Base-by-base conservation (phyloP, 92 coral and sea anemone genomes). In the Siderastrea radians region DNA sequence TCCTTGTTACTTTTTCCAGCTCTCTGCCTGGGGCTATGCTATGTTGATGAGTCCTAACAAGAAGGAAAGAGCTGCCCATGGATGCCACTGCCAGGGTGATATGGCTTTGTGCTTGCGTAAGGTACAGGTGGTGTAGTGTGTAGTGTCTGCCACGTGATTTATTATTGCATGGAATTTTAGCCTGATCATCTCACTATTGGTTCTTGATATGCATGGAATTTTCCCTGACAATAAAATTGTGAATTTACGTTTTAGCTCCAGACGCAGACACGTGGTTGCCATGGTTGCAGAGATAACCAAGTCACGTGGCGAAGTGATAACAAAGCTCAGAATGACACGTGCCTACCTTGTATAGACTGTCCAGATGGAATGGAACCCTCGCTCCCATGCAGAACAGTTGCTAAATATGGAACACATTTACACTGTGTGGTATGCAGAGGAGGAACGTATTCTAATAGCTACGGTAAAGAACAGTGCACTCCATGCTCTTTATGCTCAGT, bases 341-440 rank as follows among this genome's bases (percentile, higher is more conserved):
- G 87, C n/a, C 10, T 72, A 8, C 4, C 51, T 6, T 83, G 87
- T 48, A 52, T 57, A 14, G 79, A 60, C 7, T 83, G 87, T n/a
- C 87, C 87, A 11, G 80, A 71, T 38, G 87, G 87, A 83, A 68
- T 50, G 66, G 87, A 74, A 12, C 73, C 75, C 53, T 71, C 79
- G 43, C 53, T 70, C 5, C 62, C 70, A 17, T 83, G 87, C 67
- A 80, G 87, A 26, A 62, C 52, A 1, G 60, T 49, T 4, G 72
- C 57, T 5, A 66, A 52, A 73, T 58, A 71, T 58, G 80, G 80
- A 38, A 73, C 79, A 60, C 80, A 66, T 55, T 14, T 73, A 12
- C 66, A 83, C 26, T 83, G 87, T 62, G 75, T 50, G 26, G 49
- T 53, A 4, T 83, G 87, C 68, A n/a, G 8, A 6, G 43, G n/a